Conservation (phyloP, 2,113 vertebrate species). For the Sinocyclocheilus rhinocerous region DNA sequence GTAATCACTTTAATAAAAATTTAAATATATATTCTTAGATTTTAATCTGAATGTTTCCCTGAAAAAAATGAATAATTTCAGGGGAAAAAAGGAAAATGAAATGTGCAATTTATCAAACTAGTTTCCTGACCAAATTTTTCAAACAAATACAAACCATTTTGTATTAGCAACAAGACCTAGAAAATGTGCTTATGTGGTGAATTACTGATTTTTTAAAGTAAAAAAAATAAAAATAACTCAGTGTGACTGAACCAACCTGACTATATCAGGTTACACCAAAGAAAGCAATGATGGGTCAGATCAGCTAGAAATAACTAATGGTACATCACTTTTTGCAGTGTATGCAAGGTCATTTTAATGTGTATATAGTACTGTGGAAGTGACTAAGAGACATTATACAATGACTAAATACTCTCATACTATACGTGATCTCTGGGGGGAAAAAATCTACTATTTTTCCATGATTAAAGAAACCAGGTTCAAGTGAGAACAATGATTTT, state of each 20-base stretch:
- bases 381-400: slow-evolving; percentile 12
- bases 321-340: neutral
- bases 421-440: too few species aligned
- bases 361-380: neutral
- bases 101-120: neutral
- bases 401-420: neutral
- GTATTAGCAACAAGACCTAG: neutral
- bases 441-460: too few species aligned
- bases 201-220: neutral
- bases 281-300: neutral
- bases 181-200: neutral
- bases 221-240: neutral
- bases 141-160: neutral
- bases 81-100: neutral
- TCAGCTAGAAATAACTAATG: neutral
- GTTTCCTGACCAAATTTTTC: neutral
- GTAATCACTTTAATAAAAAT: too few species aligned
- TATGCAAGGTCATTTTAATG: neutral
- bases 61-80: neutral
- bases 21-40: neutral
- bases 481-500: too few species aligned
- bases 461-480: too few species aligned
- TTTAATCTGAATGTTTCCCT: neutral
- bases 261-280: neutral
- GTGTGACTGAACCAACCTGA: neutral